phyloP scores from a whole-genome alignment of 1,140 invertebrate species.

The Camponotus pennsylvanicus region DNA sequence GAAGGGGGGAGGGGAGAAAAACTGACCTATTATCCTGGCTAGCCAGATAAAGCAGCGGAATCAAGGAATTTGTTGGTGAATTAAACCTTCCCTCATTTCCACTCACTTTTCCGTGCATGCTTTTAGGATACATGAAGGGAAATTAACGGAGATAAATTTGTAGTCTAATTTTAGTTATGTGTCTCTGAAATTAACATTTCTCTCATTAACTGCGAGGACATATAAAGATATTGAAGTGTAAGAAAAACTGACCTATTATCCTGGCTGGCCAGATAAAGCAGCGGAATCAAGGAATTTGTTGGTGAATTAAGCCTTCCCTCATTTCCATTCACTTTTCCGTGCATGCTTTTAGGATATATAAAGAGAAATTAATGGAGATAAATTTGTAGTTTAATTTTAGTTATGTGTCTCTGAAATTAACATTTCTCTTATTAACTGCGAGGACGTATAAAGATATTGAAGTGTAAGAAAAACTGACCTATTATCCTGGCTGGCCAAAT shows the following conservation, averaged over 20 bases:
- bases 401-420: background rate
- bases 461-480: slow-evolving; percentile 4
- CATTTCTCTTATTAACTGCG: background rate
- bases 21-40: slow-evolving; percentile 2
- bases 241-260: slow-evolving; percentile 27
- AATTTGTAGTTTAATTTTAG: slow-evolving; percentile 12
- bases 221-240: background rate
- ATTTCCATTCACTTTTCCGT: background rate
- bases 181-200: slow-evolving; percentile 12
- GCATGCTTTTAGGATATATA: background rate
- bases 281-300: background rate
- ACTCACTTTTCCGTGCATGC: background rate
- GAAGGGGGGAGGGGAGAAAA: too few relatives aligned
- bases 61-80: background rate
- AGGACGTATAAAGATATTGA: background rate
- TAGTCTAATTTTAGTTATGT: background rate
- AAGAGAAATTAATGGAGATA: background rate
- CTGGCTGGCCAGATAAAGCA: background rate
- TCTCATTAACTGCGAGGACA: background rate
- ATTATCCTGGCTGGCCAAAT: background rate
- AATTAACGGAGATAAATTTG: background rate
- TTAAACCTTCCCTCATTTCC: background rate
- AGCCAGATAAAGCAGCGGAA: background rate
- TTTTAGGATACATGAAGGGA: background rate
- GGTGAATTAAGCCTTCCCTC: background rate